A percentile compares a stretch with the other conserved stretches of the same genome.
Conservation (phyloP, 2,113 vertebrate species). For the Chiloscyllium plagiosum region DNA sequence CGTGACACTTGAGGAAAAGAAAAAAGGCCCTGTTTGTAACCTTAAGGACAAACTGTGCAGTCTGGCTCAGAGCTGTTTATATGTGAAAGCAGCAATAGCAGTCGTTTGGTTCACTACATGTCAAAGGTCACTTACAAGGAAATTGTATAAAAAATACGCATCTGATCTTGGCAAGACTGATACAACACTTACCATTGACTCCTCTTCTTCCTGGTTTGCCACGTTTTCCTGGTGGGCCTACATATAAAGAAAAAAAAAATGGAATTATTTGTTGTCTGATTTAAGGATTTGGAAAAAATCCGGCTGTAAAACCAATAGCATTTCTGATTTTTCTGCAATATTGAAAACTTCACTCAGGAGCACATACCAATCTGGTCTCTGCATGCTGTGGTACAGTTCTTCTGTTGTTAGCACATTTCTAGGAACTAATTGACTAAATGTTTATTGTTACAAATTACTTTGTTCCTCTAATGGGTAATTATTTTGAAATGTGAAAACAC, state of each 20-base stretch:
- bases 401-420: not conserved
- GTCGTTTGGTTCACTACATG: not conserved
- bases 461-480: not conserved
- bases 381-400: not conserved
- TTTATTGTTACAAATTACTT: not conserved
- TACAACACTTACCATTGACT: constrained; percentile 69
- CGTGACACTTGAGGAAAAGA: not conserved
- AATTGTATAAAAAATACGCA: not conserved
- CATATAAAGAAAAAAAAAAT: constrained; percentile 13
- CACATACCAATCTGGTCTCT: not conserved
- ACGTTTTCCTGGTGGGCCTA: constrained; percentile 86
- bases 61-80: constrained; percentile 17
- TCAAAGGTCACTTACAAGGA: not conserved
- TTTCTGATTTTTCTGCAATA: not conserved
- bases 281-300: not conserved
- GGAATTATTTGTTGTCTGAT: not conserved
- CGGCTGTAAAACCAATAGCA: not conserved
- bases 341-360: not conserved
- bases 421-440: not conserved
- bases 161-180: constrained; percentile 38
- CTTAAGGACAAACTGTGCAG: not conserved
- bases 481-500: not conserved
- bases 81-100: not conserved
- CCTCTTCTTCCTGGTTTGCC: constrained; percentile 82
- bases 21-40: not conserved